Base-by-base conservation (phyloP, 1,140 invertebrate species). In the Magallana angulata region DNA sequence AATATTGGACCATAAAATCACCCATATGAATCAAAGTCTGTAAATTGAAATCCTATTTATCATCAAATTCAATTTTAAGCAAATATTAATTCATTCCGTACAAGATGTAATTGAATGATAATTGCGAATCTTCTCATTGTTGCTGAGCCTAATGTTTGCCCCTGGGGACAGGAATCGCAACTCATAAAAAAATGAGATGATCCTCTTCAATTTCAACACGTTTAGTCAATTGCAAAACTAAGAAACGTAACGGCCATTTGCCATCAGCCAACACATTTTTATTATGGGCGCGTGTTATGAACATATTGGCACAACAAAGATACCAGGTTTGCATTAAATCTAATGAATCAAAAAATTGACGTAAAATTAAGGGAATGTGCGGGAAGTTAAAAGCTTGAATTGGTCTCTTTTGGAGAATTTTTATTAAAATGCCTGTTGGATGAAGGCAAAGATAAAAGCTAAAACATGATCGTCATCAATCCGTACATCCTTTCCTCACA, bases 311-410 rank as follows among this genome's bases (percentile, higher is more conserved):
- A 76, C 68, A 76, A 30, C 68, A 9, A 76, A 76, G 68, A 76
- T 76, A 76, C 68, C 68, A 76, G 48, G 68, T 76, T 76, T 76
- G 30, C 68, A 76, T 76, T 76, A 76, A 76, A 76, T 76, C 24
- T 76, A 76, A 76, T 76, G 68, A 76, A 76, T 76, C 68, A 76
- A 76, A 76, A 76, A 76, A 76, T 76, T 30, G 68, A 76, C 68
- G 30, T 24, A 76, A 76, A 76, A 76, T 76, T 76, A 30, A 62
- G 68, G 68, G 68, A 76, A 76, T 48, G 36, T 48, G 36, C 36
- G 36, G 36, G 36, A 48, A 30, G 68, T 30, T 24, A 76, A 76
- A 76, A 76, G 9, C 68, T 62, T 62, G n/a, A 62, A 62, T n/a
- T 62, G 60, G 14, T 62, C 60, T 76, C 68, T 76, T 76, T 30